Evolutionary conservation across 2,113 vertebrate genomes (phyloP).

Genomic region (Takifugu flavidus): DNA sequence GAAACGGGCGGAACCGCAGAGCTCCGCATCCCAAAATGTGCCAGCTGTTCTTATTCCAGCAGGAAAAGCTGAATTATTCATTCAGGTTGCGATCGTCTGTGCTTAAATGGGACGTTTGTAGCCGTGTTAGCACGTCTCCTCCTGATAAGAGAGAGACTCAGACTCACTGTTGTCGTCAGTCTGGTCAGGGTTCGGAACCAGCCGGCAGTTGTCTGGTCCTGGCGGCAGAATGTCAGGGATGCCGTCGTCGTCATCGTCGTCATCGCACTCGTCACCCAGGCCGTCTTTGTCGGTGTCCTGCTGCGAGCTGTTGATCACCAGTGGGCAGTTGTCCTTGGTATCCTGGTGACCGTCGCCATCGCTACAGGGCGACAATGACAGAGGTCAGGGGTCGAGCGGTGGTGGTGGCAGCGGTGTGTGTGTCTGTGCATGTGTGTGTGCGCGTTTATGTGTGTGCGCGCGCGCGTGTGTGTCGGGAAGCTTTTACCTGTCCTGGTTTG

Average conservation of each 20-base stretch:
- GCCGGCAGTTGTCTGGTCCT: constrained; percentile 95
- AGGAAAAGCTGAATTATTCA: background rate
- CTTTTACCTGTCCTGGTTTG: constrained; percentile 95
- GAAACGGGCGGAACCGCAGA: no score
- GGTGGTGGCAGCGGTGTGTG: background rate
- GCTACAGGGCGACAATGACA: constrained; percentile 59
- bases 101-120: background rate
- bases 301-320: constrained; percentile 93
- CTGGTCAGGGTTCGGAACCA: constrained; percentile 92
- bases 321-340: constrained; percentile 95
- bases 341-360: constrained; percentile 98
- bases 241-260: constrained; percentile 93
- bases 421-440: no score
- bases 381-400: background rate
- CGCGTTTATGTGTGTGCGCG: no score
- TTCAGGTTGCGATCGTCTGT: no score
- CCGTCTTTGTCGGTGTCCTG: constrained; percentile 95
- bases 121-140: background rate
- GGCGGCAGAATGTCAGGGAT: constrained; percentile 88
- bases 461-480: no score
- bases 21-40: no score
- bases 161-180: constrained; percentile 89
- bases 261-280: constrained; percentile 92
- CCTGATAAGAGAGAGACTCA: no score
- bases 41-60: background rate